Evolutionary conservation across 2,888 invertebrate genomes (phyloP), one percentile per base, ranked within the genome.

Genomic region (Epirrita christyi): DNA sequence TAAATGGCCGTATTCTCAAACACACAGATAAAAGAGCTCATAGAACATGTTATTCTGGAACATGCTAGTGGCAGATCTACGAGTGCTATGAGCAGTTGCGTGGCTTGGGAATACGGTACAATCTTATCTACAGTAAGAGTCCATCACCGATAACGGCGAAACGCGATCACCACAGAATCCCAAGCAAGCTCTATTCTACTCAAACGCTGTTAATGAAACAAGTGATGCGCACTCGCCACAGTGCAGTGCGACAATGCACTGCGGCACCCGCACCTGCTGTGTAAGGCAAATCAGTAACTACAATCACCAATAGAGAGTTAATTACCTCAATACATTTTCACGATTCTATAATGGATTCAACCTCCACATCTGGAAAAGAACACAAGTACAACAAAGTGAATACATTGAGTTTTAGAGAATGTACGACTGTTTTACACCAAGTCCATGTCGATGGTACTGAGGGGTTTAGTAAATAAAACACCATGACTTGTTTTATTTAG

Each of bases 311-410:
- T 89, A 91, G 87, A 80, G 86, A 91, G 89, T 91, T 91, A 92
- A 91, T 92, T 92, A 92, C 92, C 92, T 92, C 92, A 89, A 89
- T 81, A 90, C 85, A 90, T 88, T 90, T 85, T 91, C 90, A 87
- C 91, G 90, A 91, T 88, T 86, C 86, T 88, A 90, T 89, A 86
- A 90, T 87, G 85, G 88, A 89, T 87, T 91, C 89, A 91, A 91
- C 86, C 90, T 88, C 92, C 91, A 90, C 80, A 92, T 90, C 92
- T 92, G 92, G 83, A 91, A 92, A 92, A 92, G 91, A 91, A 91
- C 91, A 91, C 92, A 92, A 92, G 91, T 92, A 92, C 92, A 92
- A 92, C 91, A 91, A 90, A 86, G 87, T 91, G 86, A 92, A 90
- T 90, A 91, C 80, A 83, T 81, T 83, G 78, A 68, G 75, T 77